Base-by-base conservation (phyloP, 2,113 vertebrate genomes). In the Boulengerochromis microlepis region DNA sequence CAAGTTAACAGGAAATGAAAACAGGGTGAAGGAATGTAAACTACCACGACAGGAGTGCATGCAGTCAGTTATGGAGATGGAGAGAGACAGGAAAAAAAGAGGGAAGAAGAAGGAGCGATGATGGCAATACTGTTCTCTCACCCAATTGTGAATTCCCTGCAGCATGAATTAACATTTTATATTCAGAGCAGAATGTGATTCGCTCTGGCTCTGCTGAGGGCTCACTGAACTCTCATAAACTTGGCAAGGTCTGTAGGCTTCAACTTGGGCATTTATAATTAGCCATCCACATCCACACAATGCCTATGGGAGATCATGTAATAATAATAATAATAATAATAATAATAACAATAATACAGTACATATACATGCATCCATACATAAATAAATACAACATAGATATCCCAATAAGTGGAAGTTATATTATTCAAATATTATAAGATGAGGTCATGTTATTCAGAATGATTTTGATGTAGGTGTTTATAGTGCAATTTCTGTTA, bases 91-190 rank as follows among this genome's bases (percentile, higher is more conserved):
- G 82, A 52, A 52, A n/a, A 50, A 52, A 38, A 19, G 10, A 78
- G 59, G 87, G 86, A 86, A 82, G 69, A 42, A 81, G 66, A 45
- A 82, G 85, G 74, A 57, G 82, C 84, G 8, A 89, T 56, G 52
- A 91, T 90, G 90, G 89, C 78, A 76, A 87, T 93, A 91, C 82
- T 81, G 90, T 92, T 92, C 92, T 94, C 93, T 95, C 90, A 35
- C 90, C 90, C 93, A 94, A 92, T 94, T 90, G 87, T 92, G 89
- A 85, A 92, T 89, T 52, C 91, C 95, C 96, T 86, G 93, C 91
- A 92, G 96, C 95, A 84, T 87, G 93, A 95, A 96, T 96, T 95
- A 96, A 95, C 95, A 95, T 96, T 96, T 96, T 91, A 94, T 94
- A 94, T 96, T 95, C 90, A 89, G 91, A 94, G 92, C 87, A 92